Conservation (phyloP, 2,888 invertebrate genomes). For the Atethmia centrago region DNA sequence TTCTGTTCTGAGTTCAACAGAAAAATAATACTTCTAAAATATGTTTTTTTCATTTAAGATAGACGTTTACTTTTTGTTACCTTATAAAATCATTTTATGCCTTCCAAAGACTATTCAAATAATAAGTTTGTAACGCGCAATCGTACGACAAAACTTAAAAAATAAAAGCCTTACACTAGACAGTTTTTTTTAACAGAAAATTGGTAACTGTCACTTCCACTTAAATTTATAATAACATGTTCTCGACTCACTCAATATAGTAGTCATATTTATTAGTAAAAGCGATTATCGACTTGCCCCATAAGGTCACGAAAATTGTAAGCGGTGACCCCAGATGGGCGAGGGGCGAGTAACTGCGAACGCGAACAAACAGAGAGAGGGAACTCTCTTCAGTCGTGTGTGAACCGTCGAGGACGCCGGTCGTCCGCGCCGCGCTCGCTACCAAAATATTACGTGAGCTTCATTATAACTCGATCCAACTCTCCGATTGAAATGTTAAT, state of each 20-base stretch:
- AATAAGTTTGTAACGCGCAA: background rate
- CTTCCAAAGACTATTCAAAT: background rate
- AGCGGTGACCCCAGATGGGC: slow-evolving; percentile 80
- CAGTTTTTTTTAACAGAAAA: slow-evolving; percentile 17
- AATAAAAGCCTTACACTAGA: slow-evolving; percentile 1
- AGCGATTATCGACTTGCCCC: slow-evolving; percentile 81
- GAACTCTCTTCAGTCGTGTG: slow-evolving; percentile 79
- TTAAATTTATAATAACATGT: slow-evolving; percentile 53
- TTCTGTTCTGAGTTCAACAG: no score
- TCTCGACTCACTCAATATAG: slow-evolving; percentile 61
- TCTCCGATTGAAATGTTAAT: slow-evolving; percentile 67
- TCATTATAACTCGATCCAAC: slow-evolving; percentile 69
- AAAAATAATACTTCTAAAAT: no score
- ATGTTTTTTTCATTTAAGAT: no score
- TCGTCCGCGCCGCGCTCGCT: slow-evolving; percentile 66
- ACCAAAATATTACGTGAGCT: slow-evolving; percentile 68
- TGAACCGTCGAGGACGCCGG: slow-evolving; percentile 70
- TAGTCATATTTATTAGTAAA: slow-evolving; percentile 72
- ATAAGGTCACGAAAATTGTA: slow-evolving; percentile 86
- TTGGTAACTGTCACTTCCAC: slow-evolving; percentile 50
- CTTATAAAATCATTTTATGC: background rate
- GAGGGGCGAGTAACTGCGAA: slow-evolving; percentile 80
- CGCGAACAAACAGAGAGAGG: slow-evolving; percentile 67
- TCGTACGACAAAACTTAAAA: background rate
- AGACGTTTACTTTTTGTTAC: no score